Evolutionary conservation across 1,140 invertebrate genomes (phyloP), one percentile per base, ranked within the genome.

Genomic region (Hylaeus anthracinus): DNA sequence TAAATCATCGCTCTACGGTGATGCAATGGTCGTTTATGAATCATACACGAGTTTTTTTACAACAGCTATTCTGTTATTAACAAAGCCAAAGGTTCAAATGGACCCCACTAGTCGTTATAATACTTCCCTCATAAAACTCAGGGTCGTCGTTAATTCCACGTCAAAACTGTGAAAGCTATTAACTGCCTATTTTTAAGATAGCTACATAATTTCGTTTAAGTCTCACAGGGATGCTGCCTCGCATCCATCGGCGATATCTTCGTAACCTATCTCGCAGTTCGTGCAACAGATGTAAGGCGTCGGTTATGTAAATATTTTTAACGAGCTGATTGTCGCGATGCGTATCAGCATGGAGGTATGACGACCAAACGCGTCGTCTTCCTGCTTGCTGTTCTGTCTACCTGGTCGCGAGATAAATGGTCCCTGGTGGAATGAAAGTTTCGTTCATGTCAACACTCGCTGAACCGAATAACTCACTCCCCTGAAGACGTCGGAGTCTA

Each of bases 291-390:
- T 79, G 69, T 71, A 78, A 78, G 66, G 41, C 41, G 37, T 64
- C 55, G n/a, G 55, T 66, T 65, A 76, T 84, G 55, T 48, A 71
- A 76, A 84, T 81, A 81, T 58, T 67, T 84, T 60, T 70, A 81
- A 76, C 82, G 60, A 81, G 64, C 56, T 67, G 69, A 81, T 81
- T 67, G 6, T 60, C 9, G 51, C 63, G 72, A 80, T 80, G 55
- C 26, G 55, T 80, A 80, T 80, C 72, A 37, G 55, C 8, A 51
- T 75, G 53, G 12, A 79, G 9, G 26, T 73, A 73, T 64, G 58
- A 79, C 8, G 48, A 53, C 6, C n/a, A 3, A 65, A 41, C 64
- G 12, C 43, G 6, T 37, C 41, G 51, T 48, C 77, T 79, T 79
- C 77, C 77, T 41, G 12, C 41, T 73, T 58, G 26, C 37, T 48